Base-by-base conservation (phyloP, 2,113 vertebrate genomes). In the Numenius arquata region DNA sequence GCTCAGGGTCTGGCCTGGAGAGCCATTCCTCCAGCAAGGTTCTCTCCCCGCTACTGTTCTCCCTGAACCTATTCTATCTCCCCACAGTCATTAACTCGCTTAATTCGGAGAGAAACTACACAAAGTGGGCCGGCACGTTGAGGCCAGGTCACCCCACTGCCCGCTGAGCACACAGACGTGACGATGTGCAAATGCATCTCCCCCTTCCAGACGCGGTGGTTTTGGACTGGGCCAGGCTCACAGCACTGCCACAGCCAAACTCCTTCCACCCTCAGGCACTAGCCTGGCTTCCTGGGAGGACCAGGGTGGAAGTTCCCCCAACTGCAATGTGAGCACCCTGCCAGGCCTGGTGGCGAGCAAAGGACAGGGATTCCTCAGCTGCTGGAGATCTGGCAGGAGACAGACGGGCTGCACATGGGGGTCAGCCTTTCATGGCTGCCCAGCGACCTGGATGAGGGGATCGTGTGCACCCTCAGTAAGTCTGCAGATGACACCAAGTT, bases 101-200 rank as follows among this genome's bases (percentile, higher is more conserved):
- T 13, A n/a, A 30, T 61, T 53, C 25, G n/a, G 27, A 73, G 20
- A 74, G 61, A 70, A 79, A 58, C 41, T n/a, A n/a, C 30, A 41
- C 43, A 34, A 15, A 62, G 63, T 4, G 21, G 47, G 58, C 47
- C 23, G 36, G 48, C 23, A 18, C 2, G 15, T 8, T 45, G 55
- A 56, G 50, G 43, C 38, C 50, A 65, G 23, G 50, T 18, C 58
- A 58, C 34, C 38, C 52, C 36, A 4, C 13, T n/a, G 65, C 38
- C 53, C 9, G 10, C 27, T 55, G 53, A 47, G 55, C 27, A 6
- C 3, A 11, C 17, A 72, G 27, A 50, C 32, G 9, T 1, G 25
- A 66, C 0, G 2, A 38, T 8, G 18, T 41, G 40, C 45, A 29
- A 59, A 66, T 1, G 0, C 40, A 48, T 43, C 53, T 48, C 18